These are phyloP conservation scores for Mormyrops attenuatus DNA, from an alignment of 2,797 vertebrate genomes.

Conservation along the genomic window DNA sequence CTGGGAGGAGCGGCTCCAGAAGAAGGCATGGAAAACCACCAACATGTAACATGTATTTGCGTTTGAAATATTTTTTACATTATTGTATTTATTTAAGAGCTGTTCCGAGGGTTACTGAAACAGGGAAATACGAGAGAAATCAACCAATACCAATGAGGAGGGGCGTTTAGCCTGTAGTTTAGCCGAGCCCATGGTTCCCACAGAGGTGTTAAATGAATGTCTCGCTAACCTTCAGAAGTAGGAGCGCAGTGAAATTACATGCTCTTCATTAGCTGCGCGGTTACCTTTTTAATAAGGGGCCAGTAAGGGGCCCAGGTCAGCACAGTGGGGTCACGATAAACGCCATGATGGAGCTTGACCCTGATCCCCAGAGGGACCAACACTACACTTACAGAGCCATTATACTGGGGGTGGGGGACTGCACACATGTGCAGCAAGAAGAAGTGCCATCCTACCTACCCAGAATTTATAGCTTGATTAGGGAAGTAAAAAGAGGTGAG, in stretches of 20 bases:
- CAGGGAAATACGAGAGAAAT: background rate
- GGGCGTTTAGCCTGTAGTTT: background rate
- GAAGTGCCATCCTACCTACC: background rate
- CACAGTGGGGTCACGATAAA: constrained; percentile 22
- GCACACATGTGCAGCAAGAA: background rate
- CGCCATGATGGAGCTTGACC: constrained; percentile 25
- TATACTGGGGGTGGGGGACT: constrained; percentile 14
- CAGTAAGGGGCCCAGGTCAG: constrained; percentile 18
- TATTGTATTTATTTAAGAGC: background rate
- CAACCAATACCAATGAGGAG: background rate
- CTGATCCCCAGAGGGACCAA: constrained; percentile 12
- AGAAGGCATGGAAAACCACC: background rate
- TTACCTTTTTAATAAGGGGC: constrained; percentile 30
- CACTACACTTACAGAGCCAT: constrained; percentile 28
- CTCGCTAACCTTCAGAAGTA: background rate
- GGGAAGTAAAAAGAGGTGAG: background rate
- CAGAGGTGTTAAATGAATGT: constrained; percentile 16
- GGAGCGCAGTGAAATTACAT: constrained; percentile 30
- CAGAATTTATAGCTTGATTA: background rate
- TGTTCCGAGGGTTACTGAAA: background rate
- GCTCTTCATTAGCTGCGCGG: constrained; percentile 41
- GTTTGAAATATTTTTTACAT: background rate
- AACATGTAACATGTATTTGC: background rate
- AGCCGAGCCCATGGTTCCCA: background rate
- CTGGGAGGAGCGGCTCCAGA: background rate